Percentiles rank a stretch among this genome's conserved stretches.
Conservation (phyloP, 2,797 vertebrate genomes). For the Crocidura indochinensis region DNA sequence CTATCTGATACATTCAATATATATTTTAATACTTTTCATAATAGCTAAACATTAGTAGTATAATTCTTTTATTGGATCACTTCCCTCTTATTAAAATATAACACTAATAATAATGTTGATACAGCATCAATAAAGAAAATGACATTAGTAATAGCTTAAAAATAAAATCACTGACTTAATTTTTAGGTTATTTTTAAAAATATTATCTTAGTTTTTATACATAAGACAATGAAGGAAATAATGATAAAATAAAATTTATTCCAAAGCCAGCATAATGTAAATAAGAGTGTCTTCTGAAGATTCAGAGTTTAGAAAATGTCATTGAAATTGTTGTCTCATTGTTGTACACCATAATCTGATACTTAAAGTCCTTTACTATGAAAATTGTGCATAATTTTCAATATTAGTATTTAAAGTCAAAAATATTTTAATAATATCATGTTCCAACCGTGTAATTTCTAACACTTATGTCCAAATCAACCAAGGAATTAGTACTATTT, state of each 20-base stretch:
- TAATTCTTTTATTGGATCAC: slow-evolving; percentile 77
- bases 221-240: slow-evolving; percentile 56
- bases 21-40: slow-evolving; percentile 79
- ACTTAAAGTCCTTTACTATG: neutral
- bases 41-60: slow-evolving; percentile 84
- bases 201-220: slow-evolving; percentile 54
- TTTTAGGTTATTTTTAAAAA: slow-evolving; percentile 38
- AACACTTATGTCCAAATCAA: neutral
- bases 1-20: slow-evolving; percentile 53
- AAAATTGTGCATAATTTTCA: neutral
- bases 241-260: slow-evolving; percentile 35
- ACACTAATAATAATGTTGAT: slow-evolving; percentile 65
- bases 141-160: slow-evolving; percentile 58
- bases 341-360: neutral
- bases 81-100: slow-evolving; percentile 79
- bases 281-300: slow-evolving; percentile 53
- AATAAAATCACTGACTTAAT: slow-evolving; percentile 64
- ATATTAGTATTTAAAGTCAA: slow-evolving; percentile 2
- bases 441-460: neutral
- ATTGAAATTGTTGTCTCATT: slow-evolving; percentile 33
- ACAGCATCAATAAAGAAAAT: slow-evolving; percentile 60
- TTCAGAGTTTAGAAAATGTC: neutral
- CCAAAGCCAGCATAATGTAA: slow-evolving; percentile 51
- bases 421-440: neutral
- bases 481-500: neutral